These are phyloP conservation scores for Dryobates pubescens DNA, from an alignment of 2,797 vertebrate species.

Conservation along the genomic window DNA sequence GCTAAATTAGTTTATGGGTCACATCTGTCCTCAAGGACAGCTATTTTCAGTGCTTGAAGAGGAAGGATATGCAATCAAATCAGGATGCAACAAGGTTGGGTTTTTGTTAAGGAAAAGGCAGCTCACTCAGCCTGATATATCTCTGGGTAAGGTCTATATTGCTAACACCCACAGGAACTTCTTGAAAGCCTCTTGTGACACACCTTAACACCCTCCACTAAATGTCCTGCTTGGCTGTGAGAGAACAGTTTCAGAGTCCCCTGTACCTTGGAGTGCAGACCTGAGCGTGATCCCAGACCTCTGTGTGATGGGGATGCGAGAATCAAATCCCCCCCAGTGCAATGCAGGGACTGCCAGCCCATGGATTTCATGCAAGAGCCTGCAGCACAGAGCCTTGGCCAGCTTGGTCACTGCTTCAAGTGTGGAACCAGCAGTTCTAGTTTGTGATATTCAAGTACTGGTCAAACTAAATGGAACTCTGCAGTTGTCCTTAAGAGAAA, in stretches of 20 bases:
- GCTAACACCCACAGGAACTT: neutral
- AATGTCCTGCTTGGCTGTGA: neutral
- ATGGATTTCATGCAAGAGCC: neutral
- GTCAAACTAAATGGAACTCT: too few species aligned
- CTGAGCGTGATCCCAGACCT: neutral
- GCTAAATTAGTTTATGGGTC: neutral
- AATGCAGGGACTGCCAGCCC: too few species aligned
- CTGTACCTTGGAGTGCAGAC: neutral
- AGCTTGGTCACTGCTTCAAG: too few species aligned
- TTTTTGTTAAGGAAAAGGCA: neutral
- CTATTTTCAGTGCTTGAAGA: neutral
- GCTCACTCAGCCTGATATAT: neutral
- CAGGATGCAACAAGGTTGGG: neutral
- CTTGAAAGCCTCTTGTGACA: neutral
- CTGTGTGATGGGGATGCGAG: accelerated
- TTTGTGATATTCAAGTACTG: too few species aligned
- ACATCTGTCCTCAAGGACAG: neutral
- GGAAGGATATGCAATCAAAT: neutral
- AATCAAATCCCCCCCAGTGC: neutral
- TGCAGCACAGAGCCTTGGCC: too few species aligned
- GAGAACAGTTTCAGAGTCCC: neutral
- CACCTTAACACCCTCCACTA: neutral
- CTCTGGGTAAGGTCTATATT: neutral
- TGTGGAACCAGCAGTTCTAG: too few species aligned
- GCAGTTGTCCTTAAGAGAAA: too few species aligned